A percentile compares a stretch with the other conserved stretches of the same genome.
These are phyloP conservation scores for Pinna nobilis DNA, from an alignment of 1,140 invertebrate genomes.

Conservation along the genomic window DNA sequence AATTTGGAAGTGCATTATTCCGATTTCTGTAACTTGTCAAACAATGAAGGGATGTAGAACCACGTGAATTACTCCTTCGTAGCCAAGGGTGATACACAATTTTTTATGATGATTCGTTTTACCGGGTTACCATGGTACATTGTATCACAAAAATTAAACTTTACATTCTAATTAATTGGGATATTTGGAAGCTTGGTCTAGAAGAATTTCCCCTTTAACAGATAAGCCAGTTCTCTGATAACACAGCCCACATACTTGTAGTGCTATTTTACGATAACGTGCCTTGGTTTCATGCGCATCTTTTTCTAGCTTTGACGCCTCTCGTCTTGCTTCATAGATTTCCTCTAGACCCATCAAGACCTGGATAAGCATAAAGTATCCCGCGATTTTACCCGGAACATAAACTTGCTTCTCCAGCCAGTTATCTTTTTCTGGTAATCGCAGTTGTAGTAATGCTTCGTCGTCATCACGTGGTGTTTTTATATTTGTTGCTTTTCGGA, in stretches of 20 bases:
- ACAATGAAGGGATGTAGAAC: too few relatives aligned
- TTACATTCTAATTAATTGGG: too few relatives aligned
- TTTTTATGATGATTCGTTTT: too few relatives aligned
- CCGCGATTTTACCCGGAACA: conserved; percentile 13
- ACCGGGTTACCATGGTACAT: too few relatives aligned
- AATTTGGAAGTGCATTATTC: too few relatives aligned
- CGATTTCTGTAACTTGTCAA: too few relatives aligned
- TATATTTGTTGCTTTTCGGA: conserved; percentile 14
- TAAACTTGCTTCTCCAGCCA: neutral
- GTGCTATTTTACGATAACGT: neutral
- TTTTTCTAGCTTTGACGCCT: neutral
- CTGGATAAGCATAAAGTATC: neutral
- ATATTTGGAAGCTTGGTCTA: neutral
- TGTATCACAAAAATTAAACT: too few relatives aligned
- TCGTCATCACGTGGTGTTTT: conserved; percentile 23
- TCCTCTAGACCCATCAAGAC: conserved; percentile 5
- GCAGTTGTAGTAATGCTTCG: conserved; percentile 30
- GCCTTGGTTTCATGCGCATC: neutral
- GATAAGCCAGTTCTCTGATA: neutral
- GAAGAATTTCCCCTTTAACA: neutral
- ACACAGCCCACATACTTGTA: neutral
- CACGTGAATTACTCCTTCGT: too few relatives aligned
- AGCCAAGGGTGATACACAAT: too few relatives aligned
- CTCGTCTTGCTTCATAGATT: conserved; percentile 6
- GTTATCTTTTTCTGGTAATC: conserved; percentile 1